These are phyloP conservation scores for Natrix natrix DNA, from an alignment of 2,797 vertebrate genomes.

Conservation along the genomic window DNA sequence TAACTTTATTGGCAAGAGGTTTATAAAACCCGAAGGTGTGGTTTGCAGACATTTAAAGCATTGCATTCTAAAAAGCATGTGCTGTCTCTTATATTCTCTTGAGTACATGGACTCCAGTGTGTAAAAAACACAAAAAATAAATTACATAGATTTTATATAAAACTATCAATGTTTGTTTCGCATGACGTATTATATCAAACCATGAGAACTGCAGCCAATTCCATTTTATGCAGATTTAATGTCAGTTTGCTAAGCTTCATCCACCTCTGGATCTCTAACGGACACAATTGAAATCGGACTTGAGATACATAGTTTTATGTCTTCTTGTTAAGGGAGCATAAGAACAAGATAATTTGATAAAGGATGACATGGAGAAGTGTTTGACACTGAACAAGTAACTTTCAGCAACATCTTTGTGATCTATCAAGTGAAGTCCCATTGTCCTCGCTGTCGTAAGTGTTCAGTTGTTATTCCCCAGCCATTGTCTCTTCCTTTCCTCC, in stretches of 20 bases:
- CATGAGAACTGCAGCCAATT: background rate
- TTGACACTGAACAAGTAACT: background rate
- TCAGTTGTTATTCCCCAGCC: too few species aligned
- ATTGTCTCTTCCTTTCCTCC: too few species aligned
- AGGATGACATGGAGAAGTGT: background rate
- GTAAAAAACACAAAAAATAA: background rate
- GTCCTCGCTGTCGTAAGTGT: too few species aligned
- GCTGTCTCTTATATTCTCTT: background rate
- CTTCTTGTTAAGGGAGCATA: background rate
- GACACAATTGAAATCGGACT: background rate
- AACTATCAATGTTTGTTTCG: background rate
- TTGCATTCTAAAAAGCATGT: constrained; percentile 14
- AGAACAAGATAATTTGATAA: background rate
- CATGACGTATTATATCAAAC: background rate
- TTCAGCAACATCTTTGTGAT: background rate
- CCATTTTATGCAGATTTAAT: background rate
- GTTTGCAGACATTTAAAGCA: background rate
- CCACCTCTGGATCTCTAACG: background rate
- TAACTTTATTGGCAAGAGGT: background rate
- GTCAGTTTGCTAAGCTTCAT: background rate
- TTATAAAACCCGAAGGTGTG: constrained; percentile 17
- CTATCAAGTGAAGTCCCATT: background rate
- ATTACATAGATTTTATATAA: background rate
- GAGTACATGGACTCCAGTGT: background rate
- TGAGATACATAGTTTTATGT: background rate